Percentiles rank a stretch among this genome's conserved stretches.
Conservation (phyloP, 1,140 invertebrate genomes). For the Drosophila gunungcola region DNA sequence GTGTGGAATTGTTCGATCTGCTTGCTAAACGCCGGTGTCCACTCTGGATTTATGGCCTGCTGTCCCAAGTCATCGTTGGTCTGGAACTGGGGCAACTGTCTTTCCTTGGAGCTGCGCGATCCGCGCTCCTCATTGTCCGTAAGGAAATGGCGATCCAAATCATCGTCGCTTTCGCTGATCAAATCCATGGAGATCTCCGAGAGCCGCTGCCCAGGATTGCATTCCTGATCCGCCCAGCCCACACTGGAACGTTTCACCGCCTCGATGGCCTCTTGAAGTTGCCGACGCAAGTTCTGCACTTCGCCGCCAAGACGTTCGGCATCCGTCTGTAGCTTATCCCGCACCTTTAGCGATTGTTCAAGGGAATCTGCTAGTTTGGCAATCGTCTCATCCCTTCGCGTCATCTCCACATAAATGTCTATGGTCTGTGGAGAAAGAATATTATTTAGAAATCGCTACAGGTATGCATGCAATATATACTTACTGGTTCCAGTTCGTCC, state of each 20-base stretch:
- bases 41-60: conserved; percentile 72
- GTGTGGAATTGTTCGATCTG: conserved; percentile 84
- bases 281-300: conserved; percentile 87
- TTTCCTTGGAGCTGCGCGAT: conserved; percentile 69
- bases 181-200: conserved; percentile 83
- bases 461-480: neutral
- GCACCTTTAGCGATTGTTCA: conserved; percentile 86
- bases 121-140: conserved; percentile 74
- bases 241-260: conserved; percentile 71
- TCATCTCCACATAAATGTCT: conserved; percentile 87
- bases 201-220: conserved; percentile 65
- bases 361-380: conserved; percentile 87
- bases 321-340: conserved; percentile 87
- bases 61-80: conserved; percentile 60
- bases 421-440: conserved; percentile 85
- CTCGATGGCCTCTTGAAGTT: conserved; percentile 86
- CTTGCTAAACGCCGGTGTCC: conserved; percentile 75
- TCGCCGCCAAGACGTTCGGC: conserved; percentile 87
- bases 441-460: neutral
- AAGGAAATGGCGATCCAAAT: conserved; percentile 69
- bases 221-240: conserved; percentile 80
- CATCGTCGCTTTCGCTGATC: conserved; percentile 82
- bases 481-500: conserved; percentile 85
- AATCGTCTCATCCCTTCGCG: conserved; percentile 87
- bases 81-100: conserved; percentile 75